A percentile compares a stretch with the other conserved stretches of the same genome.
These are phyloP conservation scores for Bombyx mori DNA, from an alignment of 1,140 invertebrate genomes.

Conservation along the genomic window ASM3026992v2 NC_085113.1:10958001-10958500, in stretches of 20 bases:
- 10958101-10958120: too few relatives aligned
- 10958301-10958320: not conserved
- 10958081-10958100: too few relatives aligned
- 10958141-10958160: not conserved
- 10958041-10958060: too few relatives aligned
- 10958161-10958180: not conserved
- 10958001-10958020: too few relatives aligned
- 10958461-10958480: constrained; percentile 8
- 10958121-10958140: too few relatives aligned
- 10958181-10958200: not conserved
- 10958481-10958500: constrained; percentile 10
- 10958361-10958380: not conserved
- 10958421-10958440: not conserved
- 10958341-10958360: not conserved
- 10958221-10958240: not conserved
- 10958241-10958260: not conserved
- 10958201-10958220: not conserved
- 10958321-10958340: not conserved
- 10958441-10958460: not conserved
- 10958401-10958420: not conserved
- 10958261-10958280: not conserved
- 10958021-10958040: too few relatives aligned
- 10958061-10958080: too few relatives aligned
- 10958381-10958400: not conserved
- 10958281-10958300: not conserved